These are phyloP conservation scores for Xiphophorus hellerii DNA, from an alignment of 2,113 vertebrate genomes.

Conservation along the genomic window DNA sequence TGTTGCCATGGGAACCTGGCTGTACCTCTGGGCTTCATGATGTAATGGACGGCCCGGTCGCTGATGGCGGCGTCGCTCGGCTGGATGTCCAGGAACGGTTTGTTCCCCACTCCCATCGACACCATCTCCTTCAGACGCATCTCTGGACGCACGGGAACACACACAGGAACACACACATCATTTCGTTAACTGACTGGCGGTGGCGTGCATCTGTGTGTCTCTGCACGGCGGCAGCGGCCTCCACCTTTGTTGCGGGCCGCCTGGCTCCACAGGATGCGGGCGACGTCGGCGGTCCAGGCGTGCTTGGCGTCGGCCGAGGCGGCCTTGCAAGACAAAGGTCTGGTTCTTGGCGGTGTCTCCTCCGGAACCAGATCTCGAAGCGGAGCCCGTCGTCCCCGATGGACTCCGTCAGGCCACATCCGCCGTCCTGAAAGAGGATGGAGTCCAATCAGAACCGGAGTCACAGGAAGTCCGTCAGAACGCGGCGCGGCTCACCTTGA, in stretches of 20 bases:
- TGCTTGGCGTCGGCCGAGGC: slow-evolving; percentile 75
- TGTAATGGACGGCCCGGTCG: slow-evolving; percentile 90
- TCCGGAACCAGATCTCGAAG: slow-evolving; percentile 88
- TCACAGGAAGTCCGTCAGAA: too few species aligned
- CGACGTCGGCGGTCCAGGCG: slow-evolving; percentile 89
- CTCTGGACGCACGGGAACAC: slow-evolving; percentile 72
- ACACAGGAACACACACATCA: not conserved
- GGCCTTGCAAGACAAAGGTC: slow-evolving; percentile 85
- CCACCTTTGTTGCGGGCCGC: slow-evolving; percentile 91
- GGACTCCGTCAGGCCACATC: slow-evolving; percentile 84
- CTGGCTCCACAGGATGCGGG: slow-evolving; percentile 92
- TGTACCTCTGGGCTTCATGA: slow-evolving; percentile 91
- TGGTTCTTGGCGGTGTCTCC: slow-evolving; percentile 85
- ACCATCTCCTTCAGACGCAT: slow-evolving; percentile 96
- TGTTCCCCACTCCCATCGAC: slow-evolving; percentile 96
- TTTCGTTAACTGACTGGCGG: too few species aligned
- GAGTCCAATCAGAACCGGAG: not conserved
- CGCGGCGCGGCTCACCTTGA: slow-evolving; percentile 74
- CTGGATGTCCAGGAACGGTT: slow-evolving; percentile 91
- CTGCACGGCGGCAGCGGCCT: accelerated
- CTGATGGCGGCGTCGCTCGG: slow-evolving; percentile 95
- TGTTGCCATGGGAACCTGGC: not conserved
- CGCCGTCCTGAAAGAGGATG: slow-evolving; percentile 74
- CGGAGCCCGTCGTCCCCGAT: slow-evolving; percentile 81
- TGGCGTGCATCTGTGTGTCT: too few species aligned